phyloP scores from a whole-genome alignment of 2,113 vertebrate genomes.

The Chaenocephalus aceratus region DNA sequence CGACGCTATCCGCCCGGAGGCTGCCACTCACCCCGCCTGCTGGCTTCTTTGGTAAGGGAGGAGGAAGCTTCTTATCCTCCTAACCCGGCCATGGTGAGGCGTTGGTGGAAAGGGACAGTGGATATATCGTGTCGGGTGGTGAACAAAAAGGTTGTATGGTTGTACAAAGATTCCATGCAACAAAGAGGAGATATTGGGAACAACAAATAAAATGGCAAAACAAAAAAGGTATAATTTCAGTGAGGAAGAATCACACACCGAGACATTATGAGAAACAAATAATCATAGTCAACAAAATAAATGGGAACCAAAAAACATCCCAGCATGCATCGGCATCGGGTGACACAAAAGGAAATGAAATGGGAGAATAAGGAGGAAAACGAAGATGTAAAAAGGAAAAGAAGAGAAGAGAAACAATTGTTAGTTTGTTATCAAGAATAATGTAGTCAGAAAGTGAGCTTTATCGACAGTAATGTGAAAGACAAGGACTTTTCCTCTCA shows the following conservation, averaged over 20 bases:
- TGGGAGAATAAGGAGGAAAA: constrained; percentile 43
- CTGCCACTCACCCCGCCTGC: constrained; percentile 82
- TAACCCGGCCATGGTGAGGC: constrained; percentile 46
- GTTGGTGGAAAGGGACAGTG: constrained; percentile 49
- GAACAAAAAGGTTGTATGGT: constrained; percentile 27
- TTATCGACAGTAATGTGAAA: constrained; percentile 17
- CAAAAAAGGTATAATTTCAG: constrained; percentile 9
- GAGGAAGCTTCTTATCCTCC: constrained; percentile 87
- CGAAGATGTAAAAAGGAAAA: constrained; percentile 52
- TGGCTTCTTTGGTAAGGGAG: constrained; percentile 88
- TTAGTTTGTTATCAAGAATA: constrained; percentile 66
- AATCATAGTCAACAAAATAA: constrained; percentile 1
- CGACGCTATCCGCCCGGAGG: constrained; percentile 78
- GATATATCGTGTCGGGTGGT: constrained; percentile 17
- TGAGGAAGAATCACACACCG: neutral
- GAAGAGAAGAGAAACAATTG: constrained; percentile 66
- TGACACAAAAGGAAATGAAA: constrained; percentile 50
- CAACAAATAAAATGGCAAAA: constrained; percentile 28
- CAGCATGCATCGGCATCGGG: constrained; percentile 49
- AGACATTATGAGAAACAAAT: constrained; percentile 33
- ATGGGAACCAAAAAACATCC: constrained; percentile 19
- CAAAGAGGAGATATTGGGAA: constrained; percentile 21
- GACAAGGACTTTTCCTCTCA: constrained; percentile 1
- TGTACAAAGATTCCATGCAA: constrained; percentile 39
- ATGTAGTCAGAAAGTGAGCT: constrained; percentile 43